Evolutionary conservation across 2,113 vertebrate species (phyloP), one percentile per base, ranked within the genome.

Genomic region (Ictalurus furcatus): DNA sequence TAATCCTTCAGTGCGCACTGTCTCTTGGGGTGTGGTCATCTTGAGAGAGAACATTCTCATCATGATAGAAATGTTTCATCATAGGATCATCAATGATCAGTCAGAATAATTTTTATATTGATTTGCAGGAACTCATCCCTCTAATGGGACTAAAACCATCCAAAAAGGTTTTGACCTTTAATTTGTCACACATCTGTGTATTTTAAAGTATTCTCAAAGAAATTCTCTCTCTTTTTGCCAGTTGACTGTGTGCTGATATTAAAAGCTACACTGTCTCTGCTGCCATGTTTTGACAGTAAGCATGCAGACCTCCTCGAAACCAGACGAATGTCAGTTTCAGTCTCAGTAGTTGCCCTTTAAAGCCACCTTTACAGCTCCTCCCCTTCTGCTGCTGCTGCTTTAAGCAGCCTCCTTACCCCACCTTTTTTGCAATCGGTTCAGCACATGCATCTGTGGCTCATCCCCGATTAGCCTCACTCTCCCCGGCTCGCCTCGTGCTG

Each of bases 321-420:
- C 85, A 87, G 89, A 90, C 91, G 90, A 95, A 95, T 93, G 95
- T 94, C 94, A 94, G 93, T 95, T 95, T 96, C 94, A 76, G 52
- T 92, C 86, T 89, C 86, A 48, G 58, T 25, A 58, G 85, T 91
- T 91, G 90, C 92, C 90, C 84, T 92, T 91, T 59, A 88, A 34
- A 88, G 67, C 69, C 87, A 88, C 76, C 73, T 87, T 85, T 67
- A 78, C 44, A 61, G n/a, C 84, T 79, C 87, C 80, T 13, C 90
- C 87, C 25, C 23, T 48, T 74, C 21, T 37, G 84, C 87, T 87
- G 78, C 65, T 87, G 78, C 65, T 34, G 73, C 79, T 80, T 85
- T 88, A 87, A 89, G 84, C 56, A 40, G 63, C 67, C 44, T 48
- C 79, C 86, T 85, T 81, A 65, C 88, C 80, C 81, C 0, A 21